Evolutionary conservation across 1,140 invertebrate genomes (phyloP).

Genomic region (Aethina tumida): DNA sequence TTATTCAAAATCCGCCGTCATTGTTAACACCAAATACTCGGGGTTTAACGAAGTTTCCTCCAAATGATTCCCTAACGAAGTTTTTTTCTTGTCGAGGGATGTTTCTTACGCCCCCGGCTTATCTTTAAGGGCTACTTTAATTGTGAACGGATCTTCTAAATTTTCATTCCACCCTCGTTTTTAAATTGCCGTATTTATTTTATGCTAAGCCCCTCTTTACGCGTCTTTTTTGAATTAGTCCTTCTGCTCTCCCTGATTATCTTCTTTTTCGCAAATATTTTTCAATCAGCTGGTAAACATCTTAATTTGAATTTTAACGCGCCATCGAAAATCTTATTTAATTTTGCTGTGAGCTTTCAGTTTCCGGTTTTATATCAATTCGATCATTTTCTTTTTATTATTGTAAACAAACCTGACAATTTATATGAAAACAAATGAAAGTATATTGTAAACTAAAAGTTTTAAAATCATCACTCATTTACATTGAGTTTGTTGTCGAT

Average conservation of each 20-base stretch:
- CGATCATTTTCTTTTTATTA: no score
- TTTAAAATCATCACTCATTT: no score
- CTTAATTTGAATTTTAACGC: slow-evolving; percentile 12
- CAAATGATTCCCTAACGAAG: slow-evolving; percentile 27
- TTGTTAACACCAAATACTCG: slow-evolving; percentile 27
- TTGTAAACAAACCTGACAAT: no score
- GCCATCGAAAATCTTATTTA: no score
- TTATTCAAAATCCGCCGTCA: no score
- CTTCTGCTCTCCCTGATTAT: slow-evolving; percentile 12
- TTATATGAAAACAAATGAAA: no score
- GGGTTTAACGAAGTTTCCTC: slow-evolving; percentile 28
- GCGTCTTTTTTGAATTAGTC: slow-evolving; percentile 17
- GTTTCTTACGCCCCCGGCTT: slow-evolving; percentile 34
- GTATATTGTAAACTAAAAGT: no score
- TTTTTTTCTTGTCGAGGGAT: slow-evolving; percentile 28
- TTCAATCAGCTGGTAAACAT: slow-evolving; percentile 13
- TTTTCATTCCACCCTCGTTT: slow-evolving; percentile 14
- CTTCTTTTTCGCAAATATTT: slow-evolving; percentile 11
- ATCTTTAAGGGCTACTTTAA: slow-evolving; percentile 37
- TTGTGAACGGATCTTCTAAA: slow-evolving; percentile 29
- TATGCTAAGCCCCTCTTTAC: slow-evolving; percentile 15
- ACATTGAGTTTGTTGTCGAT: no score
- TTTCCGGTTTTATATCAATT: no score
- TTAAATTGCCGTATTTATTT: slow-evolving; percentile 20
- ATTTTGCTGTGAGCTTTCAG: no score